Percentiles rank a stretch among this genome's conserved stretches.
Evolutionary conservation across 2,797 vertebrate genomes (phyloP).

Genomic region (Salarias fasciatus): DNA sequence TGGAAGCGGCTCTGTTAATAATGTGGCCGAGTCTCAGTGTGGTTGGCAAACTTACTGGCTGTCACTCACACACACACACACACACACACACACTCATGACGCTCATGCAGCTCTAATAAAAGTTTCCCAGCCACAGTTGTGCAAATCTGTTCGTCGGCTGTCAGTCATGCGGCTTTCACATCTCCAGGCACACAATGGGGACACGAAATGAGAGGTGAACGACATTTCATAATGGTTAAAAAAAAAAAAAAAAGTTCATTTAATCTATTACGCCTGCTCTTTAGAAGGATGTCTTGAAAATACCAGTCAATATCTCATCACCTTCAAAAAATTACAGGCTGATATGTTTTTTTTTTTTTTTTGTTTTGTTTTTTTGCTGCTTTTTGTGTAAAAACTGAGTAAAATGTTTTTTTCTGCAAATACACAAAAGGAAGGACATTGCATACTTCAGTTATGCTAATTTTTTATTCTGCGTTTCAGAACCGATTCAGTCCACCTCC

Average conservation of each 20-base stretch:
- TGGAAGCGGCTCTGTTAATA: constrained; percentile 38
- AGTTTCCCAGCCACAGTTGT: constrained; percentile 35
- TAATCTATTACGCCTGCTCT: constrained; percentile 25
- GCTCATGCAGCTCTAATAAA: constrained; percentile 33
- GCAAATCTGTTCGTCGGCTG: constrained; percentile 36
- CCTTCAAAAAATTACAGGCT: too few species aligned
- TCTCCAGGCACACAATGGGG: constrained; percentile 3
- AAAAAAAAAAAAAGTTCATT: constrained; percentile 22
- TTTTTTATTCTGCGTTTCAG: too few species aligned
- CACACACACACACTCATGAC: constrained; percentile 4
- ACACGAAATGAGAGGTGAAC: constrained; percentile 26
- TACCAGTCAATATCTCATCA: too few species aligned
- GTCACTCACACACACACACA: constrained; percentile 7
- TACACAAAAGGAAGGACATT: too few species aligned
- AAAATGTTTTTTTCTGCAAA: too few species aligned
- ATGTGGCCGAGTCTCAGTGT: constrained; percentile 1
- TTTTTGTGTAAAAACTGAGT: too few species aligned
- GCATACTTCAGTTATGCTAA: too few species aligned
- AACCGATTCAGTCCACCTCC: too few species aligned
- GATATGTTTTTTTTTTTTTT: too few species aligned
- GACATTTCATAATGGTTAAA: constrained; percentile 17
- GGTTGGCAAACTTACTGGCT: constrained; percentile 36
- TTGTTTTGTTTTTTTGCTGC: too few species aligned
- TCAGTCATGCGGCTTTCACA: constrained; percentile 48
- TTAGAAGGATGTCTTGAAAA: constrained; percentile 4